Conservation (phyloP, 2,113 vertebrate species). For the Shinisaurus crocodilurus region DNA sequence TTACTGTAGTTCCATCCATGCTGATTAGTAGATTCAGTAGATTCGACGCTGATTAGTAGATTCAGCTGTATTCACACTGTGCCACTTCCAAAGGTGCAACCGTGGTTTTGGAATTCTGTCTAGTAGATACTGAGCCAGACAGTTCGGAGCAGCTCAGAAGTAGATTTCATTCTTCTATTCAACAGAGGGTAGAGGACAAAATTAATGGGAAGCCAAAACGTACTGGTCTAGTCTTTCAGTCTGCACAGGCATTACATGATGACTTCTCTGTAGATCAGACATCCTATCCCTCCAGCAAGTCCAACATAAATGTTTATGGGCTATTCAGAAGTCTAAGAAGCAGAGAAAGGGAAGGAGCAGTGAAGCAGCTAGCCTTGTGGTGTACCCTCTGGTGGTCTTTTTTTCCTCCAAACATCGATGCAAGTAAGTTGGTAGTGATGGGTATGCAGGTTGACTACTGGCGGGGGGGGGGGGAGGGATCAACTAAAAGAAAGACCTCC, state of each 20-base stretch:
- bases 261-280: not conserved
- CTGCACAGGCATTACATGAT: not conserved
- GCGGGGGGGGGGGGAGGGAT: not conserved
- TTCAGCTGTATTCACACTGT: not conserved
- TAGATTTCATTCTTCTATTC: not conserved
- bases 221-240: not conserved
- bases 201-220: not conserved
- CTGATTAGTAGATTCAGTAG: not conserved
- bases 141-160: conserved; percentile 3
- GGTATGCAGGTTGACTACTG: not conserved
- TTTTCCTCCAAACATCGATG: no score
- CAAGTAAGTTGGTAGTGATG: not conserved
- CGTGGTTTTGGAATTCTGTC: conserved; percentile 14
- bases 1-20: not conserved
- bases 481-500: not conserved
- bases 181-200: not conserved
- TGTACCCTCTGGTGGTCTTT: not conserved
- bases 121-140: not conserved
- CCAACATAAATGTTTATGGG: not conserved
- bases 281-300: no score
- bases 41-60: not conserved
- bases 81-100: conserved; percentile 13
- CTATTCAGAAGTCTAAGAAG: not conserved
- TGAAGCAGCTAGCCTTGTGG: not conserved
- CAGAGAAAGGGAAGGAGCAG: no score